A percentile compares a stretch with the other conserved stretches of the same genome.
Conservation (phyloP, 1,140 invertebrate genomes). For the Eurosta solidaginis region DNA sequence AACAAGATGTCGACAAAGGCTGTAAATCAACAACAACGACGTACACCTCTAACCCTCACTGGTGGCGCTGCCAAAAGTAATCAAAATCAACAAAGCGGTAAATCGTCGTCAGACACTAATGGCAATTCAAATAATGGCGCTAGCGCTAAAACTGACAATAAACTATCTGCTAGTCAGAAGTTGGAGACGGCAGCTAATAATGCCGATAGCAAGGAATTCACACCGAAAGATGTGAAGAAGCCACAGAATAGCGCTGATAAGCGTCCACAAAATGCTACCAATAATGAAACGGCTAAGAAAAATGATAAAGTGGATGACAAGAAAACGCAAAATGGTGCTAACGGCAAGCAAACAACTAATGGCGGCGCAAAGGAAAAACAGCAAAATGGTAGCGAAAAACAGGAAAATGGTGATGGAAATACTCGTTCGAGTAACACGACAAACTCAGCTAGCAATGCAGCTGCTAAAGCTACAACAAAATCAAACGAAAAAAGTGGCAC, state of each 20-base stretch:
- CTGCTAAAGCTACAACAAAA: constrained; percentile 41
- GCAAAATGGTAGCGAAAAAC: constrained; percentile 40
- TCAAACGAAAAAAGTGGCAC: constrained; percentile 24
- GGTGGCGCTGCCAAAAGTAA: not conserved
- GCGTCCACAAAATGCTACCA: constrained; percentile 36
- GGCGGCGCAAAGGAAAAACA: constrained; percentile 40
- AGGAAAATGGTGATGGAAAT: not conserved
- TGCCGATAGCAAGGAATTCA: not conserved
- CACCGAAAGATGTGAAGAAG: constrained; percentile 21
- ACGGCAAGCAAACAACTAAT: constrained; percentile 32
- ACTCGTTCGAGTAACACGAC: constrained; percentile 34
- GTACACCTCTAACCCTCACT: constrained; percentile 45
- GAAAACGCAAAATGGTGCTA: constrained; percentile 44
- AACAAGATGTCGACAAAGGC: constrained; percentile 49
- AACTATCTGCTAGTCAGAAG: constrained; percentile 30
- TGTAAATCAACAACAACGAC: constrained; percentile 45
- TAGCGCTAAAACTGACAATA: constrained; percentile 27
- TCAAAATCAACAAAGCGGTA: constrained; percentile 12
- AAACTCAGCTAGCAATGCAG: too few relatives aligned
- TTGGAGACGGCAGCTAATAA: not conserved
- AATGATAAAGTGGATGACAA: constrained; percentile 40
- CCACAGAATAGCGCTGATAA: constrained; percentile 26
- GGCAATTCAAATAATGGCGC: constrained; percentile 22
- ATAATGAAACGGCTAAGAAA: constrained; percentile 27
- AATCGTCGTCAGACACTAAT: not conserved